These are phyloP conservation scores for Chloromyia formosa DNA, from an alignment of 2,888 invertebrate genomes.

Conservation along the genomic window DNA sequence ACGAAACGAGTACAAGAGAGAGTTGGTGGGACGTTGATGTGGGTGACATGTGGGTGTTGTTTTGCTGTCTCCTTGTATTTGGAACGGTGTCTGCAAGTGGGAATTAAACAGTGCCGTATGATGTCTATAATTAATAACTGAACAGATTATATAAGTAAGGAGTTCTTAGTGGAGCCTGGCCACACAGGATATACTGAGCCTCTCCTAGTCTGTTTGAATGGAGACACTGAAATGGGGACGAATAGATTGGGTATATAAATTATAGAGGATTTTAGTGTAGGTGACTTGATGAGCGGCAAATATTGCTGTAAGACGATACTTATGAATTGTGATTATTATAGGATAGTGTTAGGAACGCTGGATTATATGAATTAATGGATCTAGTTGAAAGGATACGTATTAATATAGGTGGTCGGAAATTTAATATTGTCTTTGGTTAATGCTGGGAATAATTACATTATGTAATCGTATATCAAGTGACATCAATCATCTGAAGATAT, in stretches of 20 bases:
- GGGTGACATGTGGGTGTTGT: not conserved
- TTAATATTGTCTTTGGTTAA: no score
- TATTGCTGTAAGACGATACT: no score
- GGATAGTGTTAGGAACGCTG: no score
- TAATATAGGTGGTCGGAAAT: no score
- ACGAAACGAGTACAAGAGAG: not conserved
- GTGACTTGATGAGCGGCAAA: no score
- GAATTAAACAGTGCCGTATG: not conserved
- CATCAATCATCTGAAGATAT: no score
- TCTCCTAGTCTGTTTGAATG: not conserved
- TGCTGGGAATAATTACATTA: no score
- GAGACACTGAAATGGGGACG: not conserved
- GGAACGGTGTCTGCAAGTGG: not conserved
- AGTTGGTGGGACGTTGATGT: not conserved
- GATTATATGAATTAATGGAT: no score
- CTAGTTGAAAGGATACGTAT: no score
- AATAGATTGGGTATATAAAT: not conserved
- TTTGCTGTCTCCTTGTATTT: not conserved
- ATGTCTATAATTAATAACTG: conserved; percentile 2
- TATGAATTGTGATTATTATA: no score
- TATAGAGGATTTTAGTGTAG: no score
- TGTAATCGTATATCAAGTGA: no score
- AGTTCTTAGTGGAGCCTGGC: not conserved
- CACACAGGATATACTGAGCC: not conserved
- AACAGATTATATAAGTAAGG: not conserved